A percentile compares a stretch with the other conserved stretches of the same genome.
These are phyloP conservation scores for Epinephelus lanceolatus DNA, from an alignment of 2,113 vertebrate species.

Conservation along the genomic window DNA sequence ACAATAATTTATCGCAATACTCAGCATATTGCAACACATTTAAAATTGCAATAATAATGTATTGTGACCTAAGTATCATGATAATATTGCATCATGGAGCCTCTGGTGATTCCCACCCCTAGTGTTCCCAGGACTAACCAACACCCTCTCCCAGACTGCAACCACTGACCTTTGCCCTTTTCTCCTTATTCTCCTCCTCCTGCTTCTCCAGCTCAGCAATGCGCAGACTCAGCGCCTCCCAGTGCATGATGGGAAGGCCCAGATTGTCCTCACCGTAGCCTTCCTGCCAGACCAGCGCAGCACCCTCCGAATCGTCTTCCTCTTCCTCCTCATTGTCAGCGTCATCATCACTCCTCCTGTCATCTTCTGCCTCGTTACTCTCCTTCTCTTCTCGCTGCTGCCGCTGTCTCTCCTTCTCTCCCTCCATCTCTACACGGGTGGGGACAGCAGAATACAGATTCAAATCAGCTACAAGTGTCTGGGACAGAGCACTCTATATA, in stretches of 20 bases:
- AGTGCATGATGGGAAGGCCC: slow-evolving; percentile 88
- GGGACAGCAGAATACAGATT: neutral
- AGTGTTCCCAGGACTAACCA: neutral
- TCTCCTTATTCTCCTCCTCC: slow-evolving; percentile 82
- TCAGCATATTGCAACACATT: too few species aligned
- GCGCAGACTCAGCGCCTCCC: slow-evolving; percentile 85
- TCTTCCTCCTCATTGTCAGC: slow-evolving; percentile 46
- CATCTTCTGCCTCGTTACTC: slow-evolving; percentile 73
- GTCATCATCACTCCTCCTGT: slow-evolving; percentile 45
- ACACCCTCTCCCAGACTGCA: neutral
- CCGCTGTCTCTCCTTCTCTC: slow-evolving; percentile 72
- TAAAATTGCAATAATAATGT: too few species aligned
- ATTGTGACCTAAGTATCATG: too few species aligned
- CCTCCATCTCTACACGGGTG: slow-evolving; percentile 63
- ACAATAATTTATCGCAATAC: too few species aligned
- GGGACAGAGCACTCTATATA: neutral
- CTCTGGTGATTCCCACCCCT: too few species aligned
- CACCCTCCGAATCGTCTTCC: slow-evolving; percentile 67
- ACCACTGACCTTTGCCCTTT: slow-evolving; percentile 75
- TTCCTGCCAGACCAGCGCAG: slow-evolving; percentile 76
- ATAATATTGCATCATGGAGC: too few species aligned
- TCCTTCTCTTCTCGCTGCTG: slow-evolving; percentile 75
- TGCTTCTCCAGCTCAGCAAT: slow-evolving; percentile 87
- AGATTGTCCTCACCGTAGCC: slow-evolving; percentile 75
- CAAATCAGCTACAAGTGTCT: neutral